Conservation (phyloP, 2,797 vertebrate species). For the Silurus aristotelis region DNA sequence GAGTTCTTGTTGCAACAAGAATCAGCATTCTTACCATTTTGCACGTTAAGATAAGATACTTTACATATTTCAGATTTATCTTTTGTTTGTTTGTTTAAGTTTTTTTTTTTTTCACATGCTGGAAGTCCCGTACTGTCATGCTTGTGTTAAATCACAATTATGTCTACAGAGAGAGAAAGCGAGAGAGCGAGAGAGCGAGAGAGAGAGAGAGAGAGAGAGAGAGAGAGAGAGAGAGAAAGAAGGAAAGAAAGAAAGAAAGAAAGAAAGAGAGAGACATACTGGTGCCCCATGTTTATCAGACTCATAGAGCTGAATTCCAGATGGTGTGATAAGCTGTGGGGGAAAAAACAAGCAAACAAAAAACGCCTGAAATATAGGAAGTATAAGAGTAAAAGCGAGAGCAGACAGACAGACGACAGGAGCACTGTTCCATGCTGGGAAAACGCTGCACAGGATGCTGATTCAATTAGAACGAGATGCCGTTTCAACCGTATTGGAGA, state of each 20-base stretch:
- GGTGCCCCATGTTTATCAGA: constrained; percentile 74
- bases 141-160: constrained; percentile 66
- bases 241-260: constrained; percentile 54
- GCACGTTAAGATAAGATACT: constrained; percentile 68
- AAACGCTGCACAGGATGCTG: constrained; percentile 46
- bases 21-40: constrained; percentile 71
- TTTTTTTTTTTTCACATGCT: constrained; percentile 55
- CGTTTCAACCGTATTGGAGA: constrained; percentile 9
- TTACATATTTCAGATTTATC: constrained; percentile 72
- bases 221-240: constrained; percentile 44
- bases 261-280: constrained; percentile 61
- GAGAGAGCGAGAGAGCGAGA: constrained; percentile 33
- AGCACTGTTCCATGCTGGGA: constrained; percentile 44
- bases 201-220: constrained; percentile 43
- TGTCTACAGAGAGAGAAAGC: constrained; percentile 58
- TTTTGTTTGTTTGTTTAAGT: constrained; percentile 71
- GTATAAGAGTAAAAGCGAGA: constrained; percentile 57
- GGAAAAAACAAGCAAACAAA: constrained; percentile 74
- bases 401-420: constrained; percentile 68
- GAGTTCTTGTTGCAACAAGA: constrained; percentile 54
- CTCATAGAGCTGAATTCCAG: constrained; percentile 72
- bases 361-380: constrained; percentile 70
- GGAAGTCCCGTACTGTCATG: constrained; percentile 66
- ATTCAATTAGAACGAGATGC: constrained; percentile 36
- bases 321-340: constrained; percentile 69